Evolutionary conservation across 2,113 vertebrate species (phyloP), one percentile per base, ranked within the genome.

Genomic region (Accipiter cooperii): DNA sequence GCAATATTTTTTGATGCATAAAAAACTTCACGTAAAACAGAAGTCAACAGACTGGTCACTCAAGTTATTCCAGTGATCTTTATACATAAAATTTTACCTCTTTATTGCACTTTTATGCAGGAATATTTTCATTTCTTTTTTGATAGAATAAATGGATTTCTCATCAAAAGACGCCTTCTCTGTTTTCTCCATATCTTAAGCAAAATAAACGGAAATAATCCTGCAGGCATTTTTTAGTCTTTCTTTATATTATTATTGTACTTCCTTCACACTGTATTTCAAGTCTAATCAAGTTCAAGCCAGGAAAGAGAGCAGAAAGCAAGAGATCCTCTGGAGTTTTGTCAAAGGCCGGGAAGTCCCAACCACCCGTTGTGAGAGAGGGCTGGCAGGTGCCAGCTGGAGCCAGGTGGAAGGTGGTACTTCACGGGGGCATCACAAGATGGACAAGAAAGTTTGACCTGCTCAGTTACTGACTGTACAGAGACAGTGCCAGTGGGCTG

Each of bases 361-460:
- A 49, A 2, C 4, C 54, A 36, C 6, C 16, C 4, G 0, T 1
- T 0, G 2, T 12, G 26, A 78, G 54, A 8, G 12, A n/a, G 60
- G 77, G 78, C 46, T 63, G 65, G 64, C n/a, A 87, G 63, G 24
- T 55, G 57, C 28, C 33, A 6, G 21, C 25, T 3, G 22, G 68
- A 57, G 58, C 18, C 36, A 38, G 44, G 58, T 40, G 44, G 47
- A 52, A 87, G 49, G 18, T 11, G 51, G n/a, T 18, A 49, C 12
- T 0, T 80, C 71, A 21, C 7, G 12, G 51, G 46, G 34, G 47
- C 58, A 77, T 28, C 60, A 38, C 5, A 3, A 31, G 31, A 73
- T 17, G 54, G 44, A 49, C n/a, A 49, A 84, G 54, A 42, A n/a
- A 16, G 33, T 64, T 69, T 36, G 24, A 10, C n/a, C 44, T 64